phyloP scores from a whole-genome alignment of 2,888 invertebrate genomes.

The Drosophila limbata region DNA sequence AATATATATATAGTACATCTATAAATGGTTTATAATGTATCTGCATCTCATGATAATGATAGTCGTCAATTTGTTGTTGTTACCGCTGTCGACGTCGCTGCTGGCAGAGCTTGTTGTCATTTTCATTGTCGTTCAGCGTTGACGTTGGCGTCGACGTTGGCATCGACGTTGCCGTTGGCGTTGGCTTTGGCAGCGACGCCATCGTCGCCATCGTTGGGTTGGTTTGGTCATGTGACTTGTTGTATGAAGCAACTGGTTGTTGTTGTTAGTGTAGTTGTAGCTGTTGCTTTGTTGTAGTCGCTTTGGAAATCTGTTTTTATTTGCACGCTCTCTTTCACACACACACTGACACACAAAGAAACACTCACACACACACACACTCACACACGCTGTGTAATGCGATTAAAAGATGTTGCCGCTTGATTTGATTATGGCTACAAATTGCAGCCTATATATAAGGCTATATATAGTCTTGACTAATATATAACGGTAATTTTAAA shows the following conservation, averaged over 20 bases:
- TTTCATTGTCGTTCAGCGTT: slow-evolving; percentile 47
- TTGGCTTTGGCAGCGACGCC: slow-evolving; percentile 42
- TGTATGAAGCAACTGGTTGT: slow-evolving; percentile 79
- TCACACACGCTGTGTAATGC: slow-evolving; percentile 54
- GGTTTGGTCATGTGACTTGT: slow-evolving; percentile 80
- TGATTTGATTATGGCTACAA: slow-evolving; percentile 62
- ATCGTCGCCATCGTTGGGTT: slow-evolving; percentile 69
- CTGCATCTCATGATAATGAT: slow-evolving; percentile 57
- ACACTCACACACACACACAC: slow-evolving; percentile 14
- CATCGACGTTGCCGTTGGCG: slow-evolving; percentile 24
- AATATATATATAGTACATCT: slow-evolving; percentile 8
- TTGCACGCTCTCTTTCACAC: slow-evolving; percentile 73
- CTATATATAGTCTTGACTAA: slow-evolving; percentile 20
- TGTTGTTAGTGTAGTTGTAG: slow-evolving; percentile 40
- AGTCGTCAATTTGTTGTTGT: slow-evolving; percentile 44
- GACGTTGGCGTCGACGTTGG: slow-evolving; percentile 8
- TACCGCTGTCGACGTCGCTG: slow-evolving; percentile 26
- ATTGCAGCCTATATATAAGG: slow-evolving; percentile 32
- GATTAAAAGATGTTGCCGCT: slow-evolving; percentile 69
- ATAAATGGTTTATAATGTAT: slow-evolving; percentile 27
- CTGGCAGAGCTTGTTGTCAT: slow-evolving; percentile 50
- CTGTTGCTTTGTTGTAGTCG: slow-evolving; percentile 61
- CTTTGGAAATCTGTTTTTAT: slow-evolving; percentile 80
- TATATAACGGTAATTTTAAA: background rate
- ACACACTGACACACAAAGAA: slow-evolving; percentile 30